Percentiles rank a stretch among this genome's conserved stretches.
These are phyloP conservation scores for Cranoglanis bouderius DNA, from an alignment of 2,113 vertebrate genomes.

Conservation along the genomic window DNA sequence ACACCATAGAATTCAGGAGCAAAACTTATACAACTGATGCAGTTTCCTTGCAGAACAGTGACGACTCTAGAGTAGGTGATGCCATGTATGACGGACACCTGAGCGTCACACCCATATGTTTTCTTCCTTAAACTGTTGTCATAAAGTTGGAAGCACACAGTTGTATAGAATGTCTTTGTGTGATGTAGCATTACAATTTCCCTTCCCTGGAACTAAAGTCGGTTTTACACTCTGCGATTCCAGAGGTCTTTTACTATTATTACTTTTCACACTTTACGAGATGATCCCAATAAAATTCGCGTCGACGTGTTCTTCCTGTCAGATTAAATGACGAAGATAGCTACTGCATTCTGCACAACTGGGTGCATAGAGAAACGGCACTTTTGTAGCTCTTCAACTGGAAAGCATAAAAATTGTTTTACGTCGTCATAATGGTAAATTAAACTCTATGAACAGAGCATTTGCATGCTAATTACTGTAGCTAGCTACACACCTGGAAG, in stretches of 20 bases:
- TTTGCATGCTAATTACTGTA: background rate
- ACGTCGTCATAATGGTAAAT: background rate
- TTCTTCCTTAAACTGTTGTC: background rate
- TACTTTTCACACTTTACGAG: background rate
- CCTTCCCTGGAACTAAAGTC: background rate
- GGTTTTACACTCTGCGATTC: background rate
- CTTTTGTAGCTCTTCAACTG: background rate
- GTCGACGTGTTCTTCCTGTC: background rate
- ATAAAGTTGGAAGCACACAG: background rate
- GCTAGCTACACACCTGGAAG: background rate
- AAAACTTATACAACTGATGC: background rate
- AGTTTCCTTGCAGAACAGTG: too few species aligned
- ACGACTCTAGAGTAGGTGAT: background rate
- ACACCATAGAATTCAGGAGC: background rate
- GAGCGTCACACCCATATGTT: background rate
- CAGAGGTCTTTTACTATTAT: background rate
- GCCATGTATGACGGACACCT: background rate
- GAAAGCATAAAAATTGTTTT: background rate
- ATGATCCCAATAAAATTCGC: background rate
- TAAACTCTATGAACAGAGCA: background rate
- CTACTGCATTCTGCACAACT: background rate
- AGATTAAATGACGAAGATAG: background rate
- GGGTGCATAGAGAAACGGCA: too few species aligned
- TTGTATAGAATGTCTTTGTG: background rate
- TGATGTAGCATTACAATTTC: background rate